phyloP scores from a whole-genome alignment of 2,888 invertebrate species.

The Spisula solida region DNA sequence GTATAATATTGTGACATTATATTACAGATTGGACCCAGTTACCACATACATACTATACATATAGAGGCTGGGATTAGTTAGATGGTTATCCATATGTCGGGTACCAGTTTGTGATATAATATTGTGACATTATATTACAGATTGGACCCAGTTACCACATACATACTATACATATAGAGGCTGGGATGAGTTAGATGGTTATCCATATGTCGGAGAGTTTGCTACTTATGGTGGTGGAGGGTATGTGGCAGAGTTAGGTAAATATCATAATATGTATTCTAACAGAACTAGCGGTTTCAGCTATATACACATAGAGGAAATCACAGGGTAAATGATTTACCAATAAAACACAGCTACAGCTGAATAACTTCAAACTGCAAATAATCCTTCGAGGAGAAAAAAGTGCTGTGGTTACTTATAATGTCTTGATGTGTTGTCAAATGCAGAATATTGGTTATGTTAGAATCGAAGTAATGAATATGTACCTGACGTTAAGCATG shows the following conservation, averaged over 20 bases:
- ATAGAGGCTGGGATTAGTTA: constrained; percentile 81
- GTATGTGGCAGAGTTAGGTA: constrained; percentile 85
- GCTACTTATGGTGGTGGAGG: constrained; percentile 87
- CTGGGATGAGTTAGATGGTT: constrained; percentile 82
- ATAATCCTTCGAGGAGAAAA: no score
- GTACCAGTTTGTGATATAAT: neutral
- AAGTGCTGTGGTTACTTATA: no score
- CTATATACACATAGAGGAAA: no score
- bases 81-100: constrained; percentile 86
- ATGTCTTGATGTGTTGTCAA: no score
- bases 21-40: constrained; percentile 42
- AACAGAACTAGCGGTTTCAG: no score
- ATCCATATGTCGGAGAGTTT: constrained; percentile 84
- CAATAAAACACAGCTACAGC: no score
- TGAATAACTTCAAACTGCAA: no score
- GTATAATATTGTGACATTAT: neutral
- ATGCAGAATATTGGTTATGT: no score
- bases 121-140: constrained; percentile 12
- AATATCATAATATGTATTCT: neutral
- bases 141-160: constrained; percentile 44
- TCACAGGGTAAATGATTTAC: no score
- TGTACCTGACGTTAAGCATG: no score
- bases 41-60: constrained; percentile 68
- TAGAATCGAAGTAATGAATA: no score
- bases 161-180: constrained; percentile 77